Percentiles rank a stretch among this genome's conserved stretches.
These are phyloP conservation scores for Menura novaehollandiae DNA, from an alignment of 2,113 vertebrate genomes.

Conservation along the genomic window DNA sequence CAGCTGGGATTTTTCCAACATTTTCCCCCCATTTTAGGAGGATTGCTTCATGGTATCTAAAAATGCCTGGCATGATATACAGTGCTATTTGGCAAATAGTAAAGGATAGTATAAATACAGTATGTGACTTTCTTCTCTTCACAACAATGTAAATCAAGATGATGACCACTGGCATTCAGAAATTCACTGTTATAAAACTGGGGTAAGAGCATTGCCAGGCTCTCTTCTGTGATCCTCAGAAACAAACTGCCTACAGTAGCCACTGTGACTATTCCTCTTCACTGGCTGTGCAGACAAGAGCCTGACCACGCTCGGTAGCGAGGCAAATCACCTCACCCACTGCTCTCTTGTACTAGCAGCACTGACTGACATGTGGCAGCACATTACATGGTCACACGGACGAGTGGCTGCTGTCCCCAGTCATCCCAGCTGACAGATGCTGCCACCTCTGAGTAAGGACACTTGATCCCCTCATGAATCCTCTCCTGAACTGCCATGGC, in stretches of 20 bases:
- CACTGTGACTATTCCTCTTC: neutral
- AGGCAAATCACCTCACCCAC: neutral
- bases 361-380: neutral
- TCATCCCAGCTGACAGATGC: neutral
- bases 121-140: neutral
- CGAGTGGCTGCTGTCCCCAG: neutral
- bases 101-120: neutral
- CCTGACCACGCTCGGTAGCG: rapidly evolving
- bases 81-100: neutral
- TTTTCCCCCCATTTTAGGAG: neutral
- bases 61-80: neutral
- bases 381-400: neutral
- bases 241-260: neutral
- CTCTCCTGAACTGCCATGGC: neutral
- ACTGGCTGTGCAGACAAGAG: neutral
- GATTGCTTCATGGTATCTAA: neutral
- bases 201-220: neutral
- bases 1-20: neutral
- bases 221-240: neutral
- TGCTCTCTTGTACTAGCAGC: neutral
- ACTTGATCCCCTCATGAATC: neutral
- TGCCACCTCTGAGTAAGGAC: neutral
- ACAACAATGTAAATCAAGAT: neutral
- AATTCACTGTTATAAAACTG: neutral
- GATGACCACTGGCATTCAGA: neutral